phyloP scores from a whole-genome alignment of 2,888 invertebrate species.

The Mesoligia furuncula region DNA sequence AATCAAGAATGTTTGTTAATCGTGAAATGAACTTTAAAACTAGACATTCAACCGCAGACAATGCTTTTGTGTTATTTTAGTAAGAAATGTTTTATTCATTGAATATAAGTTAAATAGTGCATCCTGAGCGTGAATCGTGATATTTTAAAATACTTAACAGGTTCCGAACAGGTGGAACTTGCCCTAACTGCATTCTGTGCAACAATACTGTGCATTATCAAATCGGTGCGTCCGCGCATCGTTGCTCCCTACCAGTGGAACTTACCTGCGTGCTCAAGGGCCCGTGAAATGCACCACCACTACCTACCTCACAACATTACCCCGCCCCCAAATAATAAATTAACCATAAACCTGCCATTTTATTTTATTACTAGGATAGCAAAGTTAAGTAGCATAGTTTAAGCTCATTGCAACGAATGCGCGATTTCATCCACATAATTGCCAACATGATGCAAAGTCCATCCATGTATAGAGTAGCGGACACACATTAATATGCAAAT shows the following conservation, averaged over 20 bases:
- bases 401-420: constrained; percentile 12
- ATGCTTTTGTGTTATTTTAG: constrained; percentile 32
- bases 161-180: constrained; percentile 76
- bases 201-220: constrained; percentile 81
- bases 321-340: constrained; percentile 61
- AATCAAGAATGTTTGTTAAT: constrained; percentile 5
- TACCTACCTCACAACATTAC: constrained; percentile 61
- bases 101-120: constrained; percentile 61
- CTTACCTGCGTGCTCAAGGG: constrained; percentile 82
- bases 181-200: constrained; percentile 75
- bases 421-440: constrained; percentile 28
- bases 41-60: constrained; percentile 22
- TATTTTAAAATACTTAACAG: constrained; percentile 70
- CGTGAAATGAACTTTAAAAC: constrained; percentile 20
- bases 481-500: constrained; percentile 50
- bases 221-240: constrained; percentile 81
- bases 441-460: constrained; percentile 29
- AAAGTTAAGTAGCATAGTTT: too few relatives aligned
- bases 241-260: constrained; percentile 77
- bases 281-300: constrained; percentile 80
- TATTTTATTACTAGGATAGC: constrained; percentile 64
- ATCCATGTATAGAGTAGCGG: constrained; percentile 10
- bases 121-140: constrained; percentile 66
- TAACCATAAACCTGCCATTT: constrained; percentile 56
- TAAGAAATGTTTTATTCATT: constrained; percentile 63